Conservation (phyloP, 2,797 vertebrate genomes). For the Anguilla anguilla region DNA sequence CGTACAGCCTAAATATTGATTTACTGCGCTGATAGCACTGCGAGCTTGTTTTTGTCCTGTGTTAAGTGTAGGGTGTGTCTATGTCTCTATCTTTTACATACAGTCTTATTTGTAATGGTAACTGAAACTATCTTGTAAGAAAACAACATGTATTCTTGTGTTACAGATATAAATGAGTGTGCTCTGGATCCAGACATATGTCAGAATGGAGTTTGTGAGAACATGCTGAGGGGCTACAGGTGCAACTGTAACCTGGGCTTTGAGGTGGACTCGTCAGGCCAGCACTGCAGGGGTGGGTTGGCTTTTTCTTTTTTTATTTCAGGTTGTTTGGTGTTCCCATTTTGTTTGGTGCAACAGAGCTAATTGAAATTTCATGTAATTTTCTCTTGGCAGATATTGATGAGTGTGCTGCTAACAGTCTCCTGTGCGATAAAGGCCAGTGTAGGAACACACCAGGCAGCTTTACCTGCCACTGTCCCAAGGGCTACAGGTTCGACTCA, state of each 20-base stretch:
- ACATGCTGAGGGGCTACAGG: conserved; percentile 90
- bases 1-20: too few species aligned
- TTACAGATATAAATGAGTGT: conserved; percentile 94
- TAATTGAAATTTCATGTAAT: background rate
- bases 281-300: conserved; percentile 85
- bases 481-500: conserved; percentile 85
- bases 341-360: background rate
- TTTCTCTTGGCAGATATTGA: conserved; percentile 81
- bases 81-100: too few species aligned
- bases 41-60: too few species aligned
- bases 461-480: conserved; percentile 90
- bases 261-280: conserved; percentile 88
- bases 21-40: too few species aligned
- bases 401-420: conserved; percentile 85
- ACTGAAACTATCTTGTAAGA: too few species aligned
- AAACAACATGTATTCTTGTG: background rate
- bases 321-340: background rate
- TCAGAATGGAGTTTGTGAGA: conserved; percentile 93
- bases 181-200: conserved; percentile 92
- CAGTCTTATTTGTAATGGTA: too few species aligned
- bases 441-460: conserved; percentile 97
- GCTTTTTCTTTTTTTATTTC: background rate
- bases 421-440: conserved; percentile 91
- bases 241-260: conserved; percentile 91
- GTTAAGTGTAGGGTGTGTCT: too few species aligned